Evolutionary conservation across 2,888 invertebrate species (phyloP), one percentile per base, ranked within the genome.

Genomic region (Drosophila mulleri): DNA sequence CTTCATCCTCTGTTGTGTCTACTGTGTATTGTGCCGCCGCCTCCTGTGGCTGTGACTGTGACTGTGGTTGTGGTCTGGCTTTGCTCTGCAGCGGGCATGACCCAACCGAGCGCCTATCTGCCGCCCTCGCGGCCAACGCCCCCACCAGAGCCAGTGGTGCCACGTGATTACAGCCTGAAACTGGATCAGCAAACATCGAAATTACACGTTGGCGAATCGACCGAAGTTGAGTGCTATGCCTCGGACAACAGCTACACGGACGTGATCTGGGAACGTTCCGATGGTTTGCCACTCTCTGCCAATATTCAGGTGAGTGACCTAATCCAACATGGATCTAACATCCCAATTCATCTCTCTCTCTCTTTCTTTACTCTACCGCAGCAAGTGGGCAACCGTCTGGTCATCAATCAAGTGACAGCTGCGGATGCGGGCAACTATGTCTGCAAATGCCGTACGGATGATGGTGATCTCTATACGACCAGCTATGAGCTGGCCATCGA

Each of bases 351-450:
- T 37, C 9, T 23, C 3, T 12, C 23, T n/a, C 3, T 23, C 16
- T 18, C 4, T 23, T 16, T 12, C 11, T 29, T 29, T 29, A 29
- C 12, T 35, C 3, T 14, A 20, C 0, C 11, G 57, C 63, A 93
- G 93, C 93, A 93, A 93, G 86, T 91, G 54, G 92, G 92, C 78
- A 93, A 93, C 65, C 90, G 91, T 11, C 79, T 93, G 73, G 94
- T 96, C 14, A 97, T 99, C 67, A 95, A 95, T 0, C 95, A 97
- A 87, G 95, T 97, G 0, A 95, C 95, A 86, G 93, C 94, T 0
- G 94, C 96, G 0, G 98, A 99, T 92, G 96, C 97, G 45, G 99
- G 98, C 47, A 95, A 95, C 67, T 99, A 98, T 92, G 94, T 97
- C 42, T 99, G 99, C 92, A 92, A 94, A 86, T 93, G 96, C 93